These are phyloP conservation scores for Drosophila sproati DNA, from an alignment of 1,140 invertebrate genomes.

Conservation along the genomic window DNA sequence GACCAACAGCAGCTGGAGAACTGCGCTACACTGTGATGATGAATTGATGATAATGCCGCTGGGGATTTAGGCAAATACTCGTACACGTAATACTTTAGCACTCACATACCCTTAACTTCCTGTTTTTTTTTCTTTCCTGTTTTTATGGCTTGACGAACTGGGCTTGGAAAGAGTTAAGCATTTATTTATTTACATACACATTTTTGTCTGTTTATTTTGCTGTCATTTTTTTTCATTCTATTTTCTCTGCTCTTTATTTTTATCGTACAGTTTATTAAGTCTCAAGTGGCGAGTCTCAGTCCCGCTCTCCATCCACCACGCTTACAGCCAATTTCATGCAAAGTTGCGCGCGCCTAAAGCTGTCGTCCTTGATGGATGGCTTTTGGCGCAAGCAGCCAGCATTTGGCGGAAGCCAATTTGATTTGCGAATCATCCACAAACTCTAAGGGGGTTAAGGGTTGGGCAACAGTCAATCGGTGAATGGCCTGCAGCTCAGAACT, in stretches of 20 bases:
- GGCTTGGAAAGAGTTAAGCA: conserved; percentile 80
- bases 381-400: conserved; percentile 63
- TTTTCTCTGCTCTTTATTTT: conserved; percentile 1
- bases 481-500: conserved; percentile 52
- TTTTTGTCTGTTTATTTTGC: conserved; percentile 41
- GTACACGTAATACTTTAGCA: conserved; percentile 21
- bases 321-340: conserved; percentile 78
- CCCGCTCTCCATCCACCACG: conserved; percentile 19
- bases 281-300: conserved; percentile 62
- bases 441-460: neutral
- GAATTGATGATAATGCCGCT: conserved; percentile 78
- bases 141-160: conserved; percentile 58
- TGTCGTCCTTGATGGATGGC: conserved; percentile 74
- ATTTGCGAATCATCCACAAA: conserved; percentile 56
- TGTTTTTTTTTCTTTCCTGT: neutral
- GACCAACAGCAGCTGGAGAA: neutral
- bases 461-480: conserved; percentile 2
- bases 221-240: conserved; percentile 37
- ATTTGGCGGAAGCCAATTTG: conserved; percentile 72
- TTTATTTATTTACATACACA: conserved; percentile 78
- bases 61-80: conserved; percentile 61
- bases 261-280: conserved; percentile 72
- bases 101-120: neutral
- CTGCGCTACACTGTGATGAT: conserved; percentile 67
- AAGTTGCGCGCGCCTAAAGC: conserved; percentile 67